Evolutionary conservation across 2,888 invertebrate species (phyloP).

Genomic region (Chrysina gloriosa): DNA sequence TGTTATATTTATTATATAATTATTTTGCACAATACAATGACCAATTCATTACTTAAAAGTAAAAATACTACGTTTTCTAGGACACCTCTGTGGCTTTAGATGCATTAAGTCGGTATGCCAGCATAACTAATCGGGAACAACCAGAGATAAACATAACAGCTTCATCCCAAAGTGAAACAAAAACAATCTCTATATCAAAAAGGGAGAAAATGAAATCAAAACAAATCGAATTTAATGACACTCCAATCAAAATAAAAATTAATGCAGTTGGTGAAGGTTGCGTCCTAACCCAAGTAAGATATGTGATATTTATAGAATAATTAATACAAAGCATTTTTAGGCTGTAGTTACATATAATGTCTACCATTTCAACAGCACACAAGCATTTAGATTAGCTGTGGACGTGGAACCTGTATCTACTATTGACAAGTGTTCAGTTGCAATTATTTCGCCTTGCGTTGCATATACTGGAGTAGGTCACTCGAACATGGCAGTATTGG

Average conservation of each 20-base stretch:
- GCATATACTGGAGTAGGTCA: conserved; percentile 63
- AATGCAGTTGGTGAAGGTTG: conserved; percentile 69
- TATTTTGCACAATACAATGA: neutral
- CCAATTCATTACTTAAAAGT: neutral
- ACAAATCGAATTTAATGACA: conserved; percentile 62
- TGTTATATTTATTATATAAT: neutral
- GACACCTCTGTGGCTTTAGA: conserved; percentile 73
- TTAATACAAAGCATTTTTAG: conserved; percentile 55
- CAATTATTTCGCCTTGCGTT: conserved; percentile 62
- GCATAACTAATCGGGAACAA: conserved; percentile 62
- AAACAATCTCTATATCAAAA: conserved; percentile 63
- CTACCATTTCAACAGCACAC: conserved; percentile 64
- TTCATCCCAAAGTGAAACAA: conserved; percentile 60
- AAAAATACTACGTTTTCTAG: conserved; percentile 54
- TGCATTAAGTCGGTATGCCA: conserved; percentile 70
- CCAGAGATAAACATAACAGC: conserved; percentile 59
- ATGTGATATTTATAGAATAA: neutral
- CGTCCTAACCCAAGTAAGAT: conserved; percentile 68
- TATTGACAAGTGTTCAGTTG: conserved; percentile 66
- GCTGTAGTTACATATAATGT: conserved; percentile 68
- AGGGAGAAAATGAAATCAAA: conserved; percentile 67
- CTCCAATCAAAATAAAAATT: conserved; percentile 66
- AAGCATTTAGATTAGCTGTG: conserved; percentile 68
- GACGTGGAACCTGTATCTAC: conserved; percentile 64
- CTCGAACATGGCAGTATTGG: conserved; percentile 73